Conservation (phyloP, 1,140 invertebrate genomes). For the Rhyacophila brunnea region DNA sequence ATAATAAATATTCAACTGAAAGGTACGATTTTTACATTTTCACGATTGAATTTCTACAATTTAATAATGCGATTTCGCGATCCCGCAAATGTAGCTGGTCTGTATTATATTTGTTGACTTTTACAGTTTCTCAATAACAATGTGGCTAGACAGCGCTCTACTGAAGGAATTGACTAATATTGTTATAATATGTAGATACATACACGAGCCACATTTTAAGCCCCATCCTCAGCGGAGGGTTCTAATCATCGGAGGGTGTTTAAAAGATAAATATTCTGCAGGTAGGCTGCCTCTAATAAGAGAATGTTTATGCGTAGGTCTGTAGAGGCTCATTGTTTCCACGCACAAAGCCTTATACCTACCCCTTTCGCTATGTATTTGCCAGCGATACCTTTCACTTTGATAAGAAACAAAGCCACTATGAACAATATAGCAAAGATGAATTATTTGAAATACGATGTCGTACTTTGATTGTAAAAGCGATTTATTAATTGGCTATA, state of each 20-base stretch:
- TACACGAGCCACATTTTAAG: not conserved
- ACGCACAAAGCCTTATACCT: slow-evolving; percentile 21
- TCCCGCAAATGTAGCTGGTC: too few relatives aligned
- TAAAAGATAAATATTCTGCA: slow-evolving; percentile 21
- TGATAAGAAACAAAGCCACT: slow-evolving; percentile 25
- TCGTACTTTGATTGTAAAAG: too few relatives aligned
- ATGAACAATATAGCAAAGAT: not conserved
- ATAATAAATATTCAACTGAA: too few relatives aligned
- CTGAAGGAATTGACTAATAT: too few relatives aligned
- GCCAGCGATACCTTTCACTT: slow-evolving; percentile 15
- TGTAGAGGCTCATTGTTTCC: slow-evolving; percentile 18
- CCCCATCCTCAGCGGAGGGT: not conserved
- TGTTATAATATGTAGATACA: too few relatives aligned
- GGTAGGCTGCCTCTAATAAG: slow-evolving; percentile 20
- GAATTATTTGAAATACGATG: not conserved
- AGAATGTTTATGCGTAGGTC: slow-evolving; percentile 25
- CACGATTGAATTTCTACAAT: too few relatives aligned
- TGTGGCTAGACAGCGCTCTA: too few relatives aligned
- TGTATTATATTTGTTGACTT: too few relatives aligned
- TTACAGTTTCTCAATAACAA: too few relatives aligned
- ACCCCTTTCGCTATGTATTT: slow-evolving; percentile 1
- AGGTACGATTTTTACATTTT: too few relatives aligned
- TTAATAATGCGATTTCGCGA: too few relatives aligned
- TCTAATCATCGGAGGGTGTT: slow-evolving; percentile 3
- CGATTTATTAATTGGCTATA: too few relatives aligned